phyloP scores from a whole-genome alignment of 2,113 vertebrate species.

The Melanotaenia duboulayi region DNA sequence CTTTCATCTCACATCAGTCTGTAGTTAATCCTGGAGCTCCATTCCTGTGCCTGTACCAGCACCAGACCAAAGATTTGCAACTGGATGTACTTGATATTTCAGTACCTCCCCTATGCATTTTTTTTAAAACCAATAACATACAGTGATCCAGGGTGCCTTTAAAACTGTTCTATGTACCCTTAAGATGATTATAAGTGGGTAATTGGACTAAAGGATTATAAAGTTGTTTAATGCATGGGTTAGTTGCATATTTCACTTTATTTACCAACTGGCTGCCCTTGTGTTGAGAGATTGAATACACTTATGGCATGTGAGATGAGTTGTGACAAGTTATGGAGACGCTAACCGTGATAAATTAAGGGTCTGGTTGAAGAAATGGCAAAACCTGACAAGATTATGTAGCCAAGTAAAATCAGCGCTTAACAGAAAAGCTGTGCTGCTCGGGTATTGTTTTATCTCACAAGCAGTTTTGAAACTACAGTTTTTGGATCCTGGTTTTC shows the following conservation, averaged over 20 bases:
- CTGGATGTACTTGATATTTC: constrained; percentile 22
- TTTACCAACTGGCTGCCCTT: neutral
- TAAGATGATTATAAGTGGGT: neutral
- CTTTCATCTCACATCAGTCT: constrained; percentile 30
- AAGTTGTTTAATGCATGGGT: constrained; percentile 17
- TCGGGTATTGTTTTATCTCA: constrained; percentile 4
- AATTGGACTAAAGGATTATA: constrained; percentile 20
- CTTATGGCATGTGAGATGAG: constrained; percentile 1
- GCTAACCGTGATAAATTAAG: neutral
- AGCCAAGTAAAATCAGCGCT: neutral
- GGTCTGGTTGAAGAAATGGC: neutral
- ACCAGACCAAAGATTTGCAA: constrained; percentile 55
- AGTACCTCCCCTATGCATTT: constrained; percentile 34
- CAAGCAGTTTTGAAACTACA: neutral
- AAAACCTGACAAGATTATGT: constrained; percentile 14
- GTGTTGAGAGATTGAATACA: neutral
- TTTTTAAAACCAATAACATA: constrained; percentile 21
- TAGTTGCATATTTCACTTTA: constrained; percentile 16
- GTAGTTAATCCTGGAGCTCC: constrained; percentile 19
- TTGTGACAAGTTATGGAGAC: constrained; percentile 6
- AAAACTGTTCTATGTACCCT: constrained; percentile 13
- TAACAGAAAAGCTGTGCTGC: too few species aligned
- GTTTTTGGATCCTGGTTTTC: neutral
- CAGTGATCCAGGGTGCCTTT: constrained; percentile 22
- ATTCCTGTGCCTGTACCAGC: constrained; percentile 38